Percentiles rank a stretch among this genome's conserved stretches.
These are phyloP conservation scores for Caenorhabditis angaria DNA, from an alignment of 2,888 invertebrate genomes.

Conservation along the genomic window DNA sequence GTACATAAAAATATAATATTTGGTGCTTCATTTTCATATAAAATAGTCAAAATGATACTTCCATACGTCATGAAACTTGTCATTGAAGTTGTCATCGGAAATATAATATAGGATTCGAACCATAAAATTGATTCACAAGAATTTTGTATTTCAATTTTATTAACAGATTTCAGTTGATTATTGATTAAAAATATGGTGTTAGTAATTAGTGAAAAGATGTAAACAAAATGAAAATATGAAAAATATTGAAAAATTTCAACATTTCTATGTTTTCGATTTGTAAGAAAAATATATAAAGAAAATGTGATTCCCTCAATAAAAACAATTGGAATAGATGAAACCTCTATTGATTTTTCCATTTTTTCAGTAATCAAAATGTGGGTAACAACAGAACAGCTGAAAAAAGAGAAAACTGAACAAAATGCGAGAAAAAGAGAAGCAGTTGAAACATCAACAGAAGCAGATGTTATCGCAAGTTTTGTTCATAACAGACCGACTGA, in stretches of 20 bases:
- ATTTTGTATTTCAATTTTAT: too few relatives aligned
- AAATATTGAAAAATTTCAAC: background rate
- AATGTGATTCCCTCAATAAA: background rate
- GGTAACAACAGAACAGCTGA: conserved; percentile 21
- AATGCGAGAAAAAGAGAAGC: conserved; percentile 17
- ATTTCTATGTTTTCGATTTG: background rate
- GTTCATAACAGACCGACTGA: conserved; percentile 36
- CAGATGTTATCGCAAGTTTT: conserved; percentile 44
- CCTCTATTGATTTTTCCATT: background rate
- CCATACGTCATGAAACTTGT: too few relatives aligned
- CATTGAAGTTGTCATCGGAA: too few relatives aligned
- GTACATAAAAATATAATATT: too few relatives aligned
- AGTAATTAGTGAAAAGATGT: too few relatives aligned
- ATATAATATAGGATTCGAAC: too few relatives aligned
- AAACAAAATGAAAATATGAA: background rate
- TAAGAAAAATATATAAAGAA: background rate
- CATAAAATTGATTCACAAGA: too few relatives aligned
- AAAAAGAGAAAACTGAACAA: conserved; percentile 11
- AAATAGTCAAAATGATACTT: too few relatives aligned
- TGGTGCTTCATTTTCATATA: too few relatives aligned
- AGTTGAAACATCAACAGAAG: conserved; percentile 21
- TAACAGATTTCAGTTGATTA: too few relatives aligned
- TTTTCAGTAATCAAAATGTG: conserved; percentile 18
- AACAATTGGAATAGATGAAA: background rate
- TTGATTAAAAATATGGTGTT: too few relatives aligned